These are phyloP conservation scores for Carollia perspicillata DNA, from an alignment of 2,113 vertebrate genomes.

Conservation along the genomic window DNA sequence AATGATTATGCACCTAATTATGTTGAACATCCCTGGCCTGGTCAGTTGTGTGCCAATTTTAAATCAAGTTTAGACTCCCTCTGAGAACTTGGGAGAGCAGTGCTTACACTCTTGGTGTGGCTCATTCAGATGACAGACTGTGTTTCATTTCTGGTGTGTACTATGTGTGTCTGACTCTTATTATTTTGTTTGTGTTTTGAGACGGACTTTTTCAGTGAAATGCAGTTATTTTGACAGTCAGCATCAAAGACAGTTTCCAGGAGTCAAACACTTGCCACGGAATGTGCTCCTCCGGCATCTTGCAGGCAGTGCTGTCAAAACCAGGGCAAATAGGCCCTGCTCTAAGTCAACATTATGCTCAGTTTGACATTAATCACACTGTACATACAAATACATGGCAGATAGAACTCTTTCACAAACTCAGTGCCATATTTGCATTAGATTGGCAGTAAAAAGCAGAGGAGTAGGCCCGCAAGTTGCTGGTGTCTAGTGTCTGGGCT, in stretches of 20 bases:
- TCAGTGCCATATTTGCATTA: neutral
- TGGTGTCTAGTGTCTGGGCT: neutral
- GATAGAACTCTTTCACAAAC: neutral
- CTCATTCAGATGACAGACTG: slow-evolving; percentile 10
- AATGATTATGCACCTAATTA: neutral
- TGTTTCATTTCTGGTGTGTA: slow-evolving; percentile 28
- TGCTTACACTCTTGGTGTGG: neutral
- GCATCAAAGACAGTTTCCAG: neutral
- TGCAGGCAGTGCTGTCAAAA: slow-evolving; percentile 26
- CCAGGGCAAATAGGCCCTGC: neutral
- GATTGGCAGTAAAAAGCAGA: neutral
- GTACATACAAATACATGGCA: neutral
- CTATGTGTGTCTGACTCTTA: slow-evolving; percentile 4
- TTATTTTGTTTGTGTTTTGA: slow-evolving; percentile 68
- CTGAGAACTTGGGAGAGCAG: neutral
- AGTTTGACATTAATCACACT: neutral
- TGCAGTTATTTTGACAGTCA: slow-evolving; percentile 71
- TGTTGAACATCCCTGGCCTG: neutral
- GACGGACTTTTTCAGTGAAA: slow-evolving; percentile 54
- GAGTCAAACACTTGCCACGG: slow-evolving; percentile 59
- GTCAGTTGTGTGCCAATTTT: neutral
- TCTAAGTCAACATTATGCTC: slow-evolving; percentile 1
- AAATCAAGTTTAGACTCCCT: neutral
- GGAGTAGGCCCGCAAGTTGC: accelerated
- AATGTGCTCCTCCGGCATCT: slow-evolving; percentile 17